Evolutionary conservation across 2,797 vertebrate genomes (phyloP), one percentile per base, ranked within the genome.

Genomic region (Hippocampus kuda): DNA sequence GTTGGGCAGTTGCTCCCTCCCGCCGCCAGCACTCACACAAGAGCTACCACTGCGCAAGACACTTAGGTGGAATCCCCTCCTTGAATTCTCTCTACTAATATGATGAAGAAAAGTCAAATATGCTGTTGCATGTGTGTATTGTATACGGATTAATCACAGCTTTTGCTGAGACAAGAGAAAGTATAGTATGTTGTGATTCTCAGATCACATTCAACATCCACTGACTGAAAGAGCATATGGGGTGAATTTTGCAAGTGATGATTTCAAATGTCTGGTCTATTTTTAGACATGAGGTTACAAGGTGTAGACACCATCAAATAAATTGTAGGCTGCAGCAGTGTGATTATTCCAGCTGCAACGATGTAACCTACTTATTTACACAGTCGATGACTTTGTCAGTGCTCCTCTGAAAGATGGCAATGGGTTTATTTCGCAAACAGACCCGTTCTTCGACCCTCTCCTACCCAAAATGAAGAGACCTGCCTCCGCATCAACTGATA

Each of bases 311-410:
- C 64, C 20, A 56, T 48, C 49, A 38, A 74, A 72, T 72, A 85
- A 86, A 78, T 84, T 87, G 72, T 62, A 53, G 77, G 75, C 79
- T 85, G 82, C 84, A 83, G 85, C 72, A 46, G 77, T 56, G 77
- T 80, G 81, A 72, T 72, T 71, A 76, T 77, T 75, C 53, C 70
- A 75, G 76, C 78, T 81, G 76, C 76, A 69, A 82, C 81, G 67
- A 83, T 77, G 70, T 83, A 78, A 85, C 84, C 85, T 80, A 83
- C 77, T 85, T 80, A 83, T 78, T 84, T 79, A 83, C 78, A 78
- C 59, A 59, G 72, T 68, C 74, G 66, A 59, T 67, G 72, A 73
- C 75, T 78, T 81, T 71, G 79, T 72, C 77, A 71, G 71, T 77
- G 83, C 71, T 68, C 51, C 72, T 53, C 68, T 9, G 69, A 74